Percentiles rank a stretch among this genome's conserved stretches.
These are phyloP conservation scores for Callionymus lyra DNA, from an alignment of 2,113 vertebrate species.

Conservation along the genomic window DNA sequence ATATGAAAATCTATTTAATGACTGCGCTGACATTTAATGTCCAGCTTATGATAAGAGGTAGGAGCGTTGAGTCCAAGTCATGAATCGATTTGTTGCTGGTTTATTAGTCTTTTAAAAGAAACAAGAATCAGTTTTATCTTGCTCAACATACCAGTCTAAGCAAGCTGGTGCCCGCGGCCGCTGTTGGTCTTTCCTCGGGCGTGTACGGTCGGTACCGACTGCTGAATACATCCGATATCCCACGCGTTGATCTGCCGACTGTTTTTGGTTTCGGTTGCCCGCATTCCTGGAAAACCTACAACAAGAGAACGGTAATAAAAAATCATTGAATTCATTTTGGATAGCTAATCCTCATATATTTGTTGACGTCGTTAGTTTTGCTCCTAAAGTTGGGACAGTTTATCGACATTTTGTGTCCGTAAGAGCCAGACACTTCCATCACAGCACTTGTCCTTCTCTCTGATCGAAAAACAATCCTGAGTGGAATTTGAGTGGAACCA, in stretches of 20 bases:
- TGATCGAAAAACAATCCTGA: conserved; percentile 22
- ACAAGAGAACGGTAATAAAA: conserved; percentile 8
- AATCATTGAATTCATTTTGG: no score
- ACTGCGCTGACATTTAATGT: no score
- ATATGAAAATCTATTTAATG: no score
- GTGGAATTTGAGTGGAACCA: conserved; percentile 10
- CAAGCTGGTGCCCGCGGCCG: conserved; percentile 82
- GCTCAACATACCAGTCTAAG: conserved; percentile 80
- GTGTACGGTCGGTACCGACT: conserved; percentile 78
- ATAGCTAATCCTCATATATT: no score
- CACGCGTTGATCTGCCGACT: conserved; percentile 76
- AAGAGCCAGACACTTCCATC: conserved; percentile 19
- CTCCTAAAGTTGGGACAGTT: no score
- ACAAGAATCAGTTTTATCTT: no score
- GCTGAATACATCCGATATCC: conserved; percentile 81
- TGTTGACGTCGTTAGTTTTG: no score
- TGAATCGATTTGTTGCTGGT: no score
- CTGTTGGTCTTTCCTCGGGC: conserved; percentile 82
- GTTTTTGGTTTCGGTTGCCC: conserved; percentile 84
- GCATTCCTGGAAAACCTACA: conserved; percentile 89
- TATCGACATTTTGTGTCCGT: no score
- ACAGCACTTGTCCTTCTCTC: conserved; percentile 15
- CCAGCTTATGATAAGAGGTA: no score
- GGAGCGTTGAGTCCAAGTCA: no score
- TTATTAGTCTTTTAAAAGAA: no score